Evolutionary conservation across 2,797 vertebrate species (phyloP), one percentile per base, ranked within the genome.

Genomic region (Scyliorhinus canicula): DNA sequence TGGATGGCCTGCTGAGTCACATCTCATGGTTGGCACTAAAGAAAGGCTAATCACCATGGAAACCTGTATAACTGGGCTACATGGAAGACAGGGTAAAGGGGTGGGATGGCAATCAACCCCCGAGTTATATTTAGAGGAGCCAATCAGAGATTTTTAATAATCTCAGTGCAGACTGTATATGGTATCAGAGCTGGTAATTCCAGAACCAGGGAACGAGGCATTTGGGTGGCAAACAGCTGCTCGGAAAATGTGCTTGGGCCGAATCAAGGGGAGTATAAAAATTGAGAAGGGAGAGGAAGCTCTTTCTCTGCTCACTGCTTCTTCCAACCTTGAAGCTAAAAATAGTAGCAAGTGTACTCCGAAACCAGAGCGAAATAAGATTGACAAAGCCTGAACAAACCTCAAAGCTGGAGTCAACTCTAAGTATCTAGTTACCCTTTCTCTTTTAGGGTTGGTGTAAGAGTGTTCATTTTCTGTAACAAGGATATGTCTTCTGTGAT

Each of bases 41-140:
- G 88, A 65, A 44, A 19, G 57, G 40, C 60, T 91, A 4, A 65
- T 91, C 88, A 65, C 88, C 88, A 63, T 91, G 88, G 88, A 91
- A 91, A 91, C 88, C 11, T 65, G 57, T n/a, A 91, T 40, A 91
- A 65, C n/a, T 91, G 88, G 26, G 21, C 40, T 14, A 91, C 21
- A 47, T 24, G 21, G 19, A 21, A 44, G 88, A 63, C 57, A 24
- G 57, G 85, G 52, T 31, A 55, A 44, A 44, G 77, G 12, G 12
- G 2, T 77, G 35, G 84, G 11, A 11, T 19, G 52, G 35, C 88
- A 44, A 44, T 63, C 60, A 40, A 65, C 4, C n/a, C 21, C 57
- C 26, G 4, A 63, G 8, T 60, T 91, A n/a, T 63, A 26, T 65
- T 91, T n/a, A 91, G 65, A 90, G 35, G 31, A 91, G n/a, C n/a